A percentile compares a stretch with the other conserved stretches of the same genome.
Evolutionary conservation across 2,113 vertebrate genomes (phyloP).

Genomic region (Oreocharis arfaki): DNA sequence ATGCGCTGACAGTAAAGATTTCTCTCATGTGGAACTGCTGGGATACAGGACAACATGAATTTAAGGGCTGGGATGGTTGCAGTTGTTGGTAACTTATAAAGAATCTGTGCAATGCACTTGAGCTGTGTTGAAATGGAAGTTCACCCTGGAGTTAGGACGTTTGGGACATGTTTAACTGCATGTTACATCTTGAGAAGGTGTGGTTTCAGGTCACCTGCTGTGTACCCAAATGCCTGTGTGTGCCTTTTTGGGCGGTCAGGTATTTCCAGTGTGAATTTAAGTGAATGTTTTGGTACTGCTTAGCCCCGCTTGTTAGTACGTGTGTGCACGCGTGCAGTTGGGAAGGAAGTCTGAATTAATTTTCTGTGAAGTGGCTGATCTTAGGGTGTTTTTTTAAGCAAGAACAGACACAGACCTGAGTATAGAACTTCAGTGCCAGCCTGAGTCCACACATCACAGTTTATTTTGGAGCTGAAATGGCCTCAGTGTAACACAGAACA

Average conservation of each 20-base stretch:
- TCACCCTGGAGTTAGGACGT: background rate
- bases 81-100: background rate
- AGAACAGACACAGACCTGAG: background rate
- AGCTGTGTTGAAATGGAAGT: background rate
- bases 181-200: background rate
- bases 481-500: background rate
- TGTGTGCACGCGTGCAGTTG: rapidly evolving
- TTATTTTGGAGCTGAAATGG: background rate
- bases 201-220: rapidly evolving
- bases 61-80: background rate
- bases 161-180: background rate
- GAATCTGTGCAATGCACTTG: background rate
- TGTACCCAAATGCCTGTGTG: rapidly evolving
- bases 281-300: background rate
- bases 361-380: background rate
- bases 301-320: background rate
- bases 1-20: background rate
- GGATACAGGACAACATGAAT: background rate
- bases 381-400: background rate
- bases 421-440: background rate
- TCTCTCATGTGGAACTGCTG: background rate
- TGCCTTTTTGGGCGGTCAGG: background rate
- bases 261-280: background rate
- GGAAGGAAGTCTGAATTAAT: background rate
- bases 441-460: background rate